Percentiles rank a stretch among this genome's conserved stretches.
These are phyloP conservation scores for Lanius ludovicianus DNA, from an alignment of 2,113 vertebrate species.

Conservation along the genomic window DNA sequence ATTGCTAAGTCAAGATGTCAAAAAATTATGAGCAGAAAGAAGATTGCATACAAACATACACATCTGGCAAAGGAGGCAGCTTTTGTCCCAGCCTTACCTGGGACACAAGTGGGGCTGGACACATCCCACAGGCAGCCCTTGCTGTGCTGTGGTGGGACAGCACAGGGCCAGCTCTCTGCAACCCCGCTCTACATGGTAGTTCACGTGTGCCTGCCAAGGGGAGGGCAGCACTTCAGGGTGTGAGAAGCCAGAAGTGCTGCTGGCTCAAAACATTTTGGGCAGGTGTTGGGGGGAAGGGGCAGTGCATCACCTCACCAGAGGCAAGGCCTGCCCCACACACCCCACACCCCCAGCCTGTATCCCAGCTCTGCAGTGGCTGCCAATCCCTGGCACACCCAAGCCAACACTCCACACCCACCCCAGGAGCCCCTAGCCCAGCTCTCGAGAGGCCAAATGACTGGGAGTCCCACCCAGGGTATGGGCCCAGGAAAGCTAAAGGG, in stretches of 20 bases:
- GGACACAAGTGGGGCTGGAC: background rate
- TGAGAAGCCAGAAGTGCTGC: background rate
- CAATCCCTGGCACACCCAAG: background rate
- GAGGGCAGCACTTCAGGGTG: background rate
- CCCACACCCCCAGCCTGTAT: background rate
- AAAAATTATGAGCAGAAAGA: background rate
- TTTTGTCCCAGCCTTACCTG: background rate
- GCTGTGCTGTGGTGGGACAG: background rate
- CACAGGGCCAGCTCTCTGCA: background rate
- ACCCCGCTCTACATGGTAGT: rapidly evolving
- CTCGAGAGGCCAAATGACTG: background rate
- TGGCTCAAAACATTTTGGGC: background rate
- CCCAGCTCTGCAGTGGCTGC: background rate
- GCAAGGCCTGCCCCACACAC: background rate
- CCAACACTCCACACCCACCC: background rate
- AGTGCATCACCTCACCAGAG: background rate
- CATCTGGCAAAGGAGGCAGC: background rate
- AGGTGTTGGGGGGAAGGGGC: rapidly evolving
- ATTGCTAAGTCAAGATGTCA: background rate
- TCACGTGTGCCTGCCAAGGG: background rate
- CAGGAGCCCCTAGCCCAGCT: background rate
- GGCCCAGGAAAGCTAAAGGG: background rate
- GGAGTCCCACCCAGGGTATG: background rate
- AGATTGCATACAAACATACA: background rate
- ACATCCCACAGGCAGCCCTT: rapidly evolving